Base-by-base conservation (phyloP, 2,113 vertebrate species). In the Alectura lathami region DNA sequence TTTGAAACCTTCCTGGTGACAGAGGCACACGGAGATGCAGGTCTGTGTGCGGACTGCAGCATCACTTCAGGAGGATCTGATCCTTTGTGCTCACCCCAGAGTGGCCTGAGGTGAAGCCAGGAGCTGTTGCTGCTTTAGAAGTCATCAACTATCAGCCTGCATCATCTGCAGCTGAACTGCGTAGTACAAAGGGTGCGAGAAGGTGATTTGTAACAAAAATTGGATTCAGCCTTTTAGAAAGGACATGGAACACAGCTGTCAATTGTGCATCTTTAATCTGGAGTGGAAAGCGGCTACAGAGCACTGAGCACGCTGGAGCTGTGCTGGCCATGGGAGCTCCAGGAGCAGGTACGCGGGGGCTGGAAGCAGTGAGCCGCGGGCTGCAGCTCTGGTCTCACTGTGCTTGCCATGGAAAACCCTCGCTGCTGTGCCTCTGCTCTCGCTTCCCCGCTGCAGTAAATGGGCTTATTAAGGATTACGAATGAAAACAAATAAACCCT, bases 101-200 rank as follows among this genome's bases (percentile, higher is more conserved):
- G 69, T 32, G 42, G 72, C 67, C 53, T 4, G 48, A 78, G 43
- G 72, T 18, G n/a, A 60, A 73, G 86, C 86, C 70, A 7, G 15
- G 2, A 60, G 85, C 81, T 60, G 34, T 26, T 23, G 10, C 50
- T 27, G 62, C 62, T 56, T 16, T 26, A 83, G 67, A 69, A 64
- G 77, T 40, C 64, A 23, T 36, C 38, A 77, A 45, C 43, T n/a
- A n/a, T n/a, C n/a, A n/a, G n/a, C 69, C 64, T 18, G 40, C 2
- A 32, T 20, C n/a, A 12, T 2, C 7, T 7, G 45, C 2, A 67
- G 57, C 23, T 13, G 17, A 48, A 36, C 1, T 1, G 20, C 6
- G 29, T 24, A 10, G 8, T 43, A 13, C 43, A 16, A 23, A 74
- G 30, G 22, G 40, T 5, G 12, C 45, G 27, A 24, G 67, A 32